Base-by-base conservation (phyloP, 2,113 vertebrate species). In the Forbesichthys agassizii region DNA sequence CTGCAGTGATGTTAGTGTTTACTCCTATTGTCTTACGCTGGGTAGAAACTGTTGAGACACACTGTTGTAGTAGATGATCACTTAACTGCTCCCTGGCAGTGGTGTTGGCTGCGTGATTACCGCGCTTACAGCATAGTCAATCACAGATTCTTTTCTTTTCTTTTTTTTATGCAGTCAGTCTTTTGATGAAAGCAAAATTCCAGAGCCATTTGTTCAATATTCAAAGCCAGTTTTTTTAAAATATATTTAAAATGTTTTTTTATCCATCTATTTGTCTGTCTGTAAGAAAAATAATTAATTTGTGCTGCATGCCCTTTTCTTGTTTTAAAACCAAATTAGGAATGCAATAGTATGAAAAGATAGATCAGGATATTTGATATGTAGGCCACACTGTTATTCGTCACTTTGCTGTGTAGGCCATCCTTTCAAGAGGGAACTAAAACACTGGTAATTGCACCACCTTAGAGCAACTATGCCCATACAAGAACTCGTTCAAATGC, bases 401-500 rank as follows among this genome's bases (percentile, higher is more conserved):
- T 80, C 70, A 68, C 49, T 12, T 72, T 76, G 64, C 74, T 8
- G 33, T 27, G 46, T 16, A 66, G 66, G 63, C 63, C 3, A 4
- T 10, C 27, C 57, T 59, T 59, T 61, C 33, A 57, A 42, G 33
- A 46, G 47, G n/a, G 51, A 64, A 62, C 16, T 18, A 27, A 75
- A 71, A 66, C 59, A 64, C 67, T 0, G 55, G 60, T 72, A 64
- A 68, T 60, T 78, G 64, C 65, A 1, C 54, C 60, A 54, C 67
- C 67, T 53, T 55, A 12, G 74, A 65, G 64, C 59, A 60, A 53
- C 71, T 52, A 63, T 78, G 77, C 76, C 83, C 73, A 78, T 70
- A 64, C 69, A 74, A 78, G 72, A 49, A 1, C 70, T 85, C 87
- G 86, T 84, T 87, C 80, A 84, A 85, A 82, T 80, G 82, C 80